Conservation (phyloP, 2,113 vertebrate species). For the Archocentrus centrarchus region DNA sequence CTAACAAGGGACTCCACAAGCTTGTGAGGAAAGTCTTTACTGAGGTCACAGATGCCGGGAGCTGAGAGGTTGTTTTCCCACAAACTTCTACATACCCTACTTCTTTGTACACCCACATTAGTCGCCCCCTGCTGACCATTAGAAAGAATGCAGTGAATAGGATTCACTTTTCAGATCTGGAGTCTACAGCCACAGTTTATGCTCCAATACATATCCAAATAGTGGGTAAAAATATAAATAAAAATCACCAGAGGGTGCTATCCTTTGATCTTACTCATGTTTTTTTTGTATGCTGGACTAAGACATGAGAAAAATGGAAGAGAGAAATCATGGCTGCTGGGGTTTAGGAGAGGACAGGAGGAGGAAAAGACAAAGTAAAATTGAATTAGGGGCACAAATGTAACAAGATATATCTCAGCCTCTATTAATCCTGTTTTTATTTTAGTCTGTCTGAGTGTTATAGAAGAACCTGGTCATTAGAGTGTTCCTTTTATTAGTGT, state of each 20-base stretch:
- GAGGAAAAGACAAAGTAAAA: not conserved
- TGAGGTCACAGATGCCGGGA: too few relatives aligned
- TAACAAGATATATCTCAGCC: not conserved
- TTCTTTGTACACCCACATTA: too few relatives aligned
- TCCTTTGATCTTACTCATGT: not conserved
- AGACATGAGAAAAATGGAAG: not conserved
- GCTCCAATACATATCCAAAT: not conserved
- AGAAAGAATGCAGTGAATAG: rapidly evolving
- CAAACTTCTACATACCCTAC: too few relatives aligned
- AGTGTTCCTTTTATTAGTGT: not conserved
- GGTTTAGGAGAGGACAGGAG: not conserved
- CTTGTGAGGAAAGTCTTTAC: too few relatives aligned
- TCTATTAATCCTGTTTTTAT: not conserved
- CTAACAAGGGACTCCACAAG: too few relatives aligned
- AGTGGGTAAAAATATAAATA: not conserved
- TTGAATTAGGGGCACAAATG: not conserved
- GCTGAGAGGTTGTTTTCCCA: too few relatives aligned
- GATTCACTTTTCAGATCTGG: not conserved
- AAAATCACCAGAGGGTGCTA: not conserved
- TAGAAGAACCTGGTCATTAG: not conserved
- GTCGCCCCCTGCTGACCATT: not conserved
- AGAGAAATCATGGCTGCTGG: not conserved
- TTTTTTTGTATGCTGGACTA: not conserved
- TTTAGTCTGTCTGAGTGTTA: not conserved
- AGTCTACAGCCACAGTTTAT: not conserved